Evolutionary conservation across 2,113 vertebrate species (phyloP).

Genomic region (Pachypanchax playfairii): DNA sequence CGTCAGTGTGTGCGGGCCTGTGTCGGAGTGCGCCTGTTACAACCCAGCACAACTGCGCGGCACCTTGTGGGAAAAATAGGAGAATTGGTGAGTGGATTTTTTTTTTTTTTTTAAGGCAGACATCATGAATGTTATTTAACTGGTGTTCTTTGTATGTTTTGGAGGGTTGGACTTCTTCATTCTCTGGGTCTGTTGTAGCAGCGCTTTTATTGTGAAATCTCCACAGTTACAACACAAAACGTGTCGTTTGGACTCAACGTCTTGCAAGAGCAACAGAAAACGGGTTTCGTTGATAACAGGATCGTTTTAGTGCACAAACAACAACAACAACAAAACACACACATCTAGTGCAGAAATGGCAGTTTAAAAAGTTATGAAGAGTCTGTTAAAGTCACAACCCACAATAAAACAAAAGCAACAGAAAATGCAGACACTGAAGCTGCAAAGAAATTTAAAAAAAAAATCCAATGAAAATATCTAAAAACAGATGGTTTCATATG

Average conservation of each 20-base stretch:
- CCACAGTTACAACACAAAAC: background rate
- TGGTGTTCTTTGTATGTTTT: background rate
- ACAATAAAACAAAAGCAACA: too few species aligned
- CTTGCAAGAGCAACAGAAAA: too few species aligned
- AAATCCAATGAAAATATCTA: too few species aligned
- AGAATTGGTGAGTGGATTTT: slow-evolving; percentile 32
- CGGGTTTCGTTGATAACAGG: too few species aligned
- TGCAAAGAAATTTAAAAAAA: too few species aligned
- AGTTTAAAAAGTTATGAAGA: background rate
- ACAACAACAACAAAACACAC: too few species aligned
- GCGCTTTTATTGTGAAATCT: background rate
- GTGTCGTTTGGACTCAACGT: too few species aligned
- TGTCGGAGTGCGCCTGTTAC: slow-evolving; percentile 43
- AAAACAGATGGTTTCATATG: too few species aligned
- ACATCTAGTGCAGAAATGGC: too few species aligned
- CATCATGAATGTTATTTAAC: slow-evolving; percentile 16
- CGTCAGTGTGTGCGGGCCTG: slow-evolving; percentile 55
- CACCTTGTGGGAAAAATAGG: slow-evolving; percentile 32
- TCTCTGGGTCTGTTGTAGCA: background rate
- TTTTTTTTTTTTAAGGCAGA: slow-evolving; percentile 44
- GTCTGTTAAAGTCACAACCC: too few species aligned
- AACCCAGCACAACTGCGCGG: slow-evolving; percentile 41
- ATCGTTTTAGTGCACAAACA: too few species aligned
- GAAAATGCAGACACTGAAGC: too few species aligned
- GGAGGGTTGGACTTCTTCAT: background rate